Evolutionary conservation across 2,797 vertebrate genomes (phyloP), one percentile per base, ranked within the genome.

Genomic region (Poecilia wingei): DNA sequence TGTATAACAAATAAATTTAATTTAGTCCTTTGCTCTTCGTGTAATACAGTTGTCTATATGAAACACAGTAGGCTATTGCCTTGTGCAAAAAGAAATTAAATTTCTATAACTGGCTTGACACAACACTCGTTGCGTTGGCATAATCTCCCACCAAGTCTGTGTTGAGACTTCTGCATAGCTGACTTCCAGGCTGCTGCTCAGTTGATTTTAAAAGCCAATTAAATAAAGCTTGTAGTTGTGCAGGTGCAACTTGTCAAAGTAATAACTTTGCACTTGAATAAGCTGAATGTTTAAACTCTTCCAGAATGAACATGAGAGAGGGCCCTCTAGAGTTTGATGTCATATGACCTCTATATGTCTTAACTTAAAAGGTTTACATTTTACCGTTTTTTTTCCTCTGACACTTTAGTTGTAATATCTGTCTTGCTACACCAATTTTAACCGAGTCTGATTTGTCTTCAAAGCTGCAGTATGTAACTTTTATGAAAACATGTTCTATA

Each of bases 171-270:
- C 46, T 45, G 1, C 6, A 7, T 47, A 31, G 14, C 36, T 71
- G 61, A 47, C 39, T 74, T 72, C 39, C 22, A 77, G 36, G 20
- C 25, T 33, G 59, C 8, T 12, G 28, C 47, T 61, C 55, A 31
- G 33, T 47, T 66, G 28, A 72, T 82, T 79, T 75, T 76, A 55
- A 53, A 76, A 55, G 36, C 59, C 7, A 81, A 45, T 69, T 51
- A 68, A 70, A 77, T 71, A 16, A 33, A 46, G 55, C 61, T 3
- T 47, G 43, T 46, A 28, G 6, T 16, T 6, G 18, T 6, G 4
- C 41, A 3, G 47, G 20, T 69, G 47, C 57, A 20, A 22, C 9
- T 76, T 49, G 16, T 20, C 64, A 39, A 49, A 46, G 9, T 31
- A 8, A 25, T 45, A 53, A 0, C 8, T 66, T 22, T 76, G 2